Percentiles rank a stretch among this genome's conserved stretches.
These are phyloP conservation scores for Cladopsammia gracilis DNA, from an alignment of 64 coral and sea anemone species.

Conservation along the genomic window DNA sequence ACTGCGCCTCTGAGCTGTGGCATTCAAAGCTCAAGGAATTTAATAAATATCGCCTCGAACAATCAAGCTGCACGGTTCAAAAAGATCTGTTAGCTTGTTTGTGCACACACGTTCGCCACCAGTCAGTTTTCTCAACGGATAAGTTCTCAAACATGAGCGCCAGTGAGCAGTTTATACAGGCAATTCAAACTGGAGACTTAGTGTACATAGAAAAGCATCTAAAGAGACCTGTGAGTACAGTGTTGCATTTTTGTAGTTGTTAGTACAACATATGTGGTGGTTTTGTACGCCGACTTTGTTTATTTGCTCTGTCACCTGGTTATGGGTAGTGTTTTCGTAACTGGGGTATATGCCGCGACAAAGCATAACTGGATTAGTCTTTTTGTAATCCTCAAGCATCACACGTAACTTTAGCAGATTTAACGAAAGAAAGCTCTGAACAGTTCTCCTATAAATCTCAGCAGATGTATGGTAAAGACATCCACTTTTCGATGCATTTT, in stretches of 20 bases:
- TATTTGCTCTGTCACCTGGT: too few relatives aligned
- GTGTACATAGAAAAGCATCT: conserved; percentile 29
- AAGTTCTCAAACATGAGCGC: conserved; percentile 2
- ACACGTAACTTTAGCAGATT: too few relatives aligned
- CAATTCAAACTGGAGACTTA: conserved; percentile 34
- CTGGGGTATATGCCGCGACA: too few relatives aligned
- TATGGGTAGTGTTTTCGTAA: too few relatives aligned
- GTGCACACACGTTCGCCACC: not conserved
- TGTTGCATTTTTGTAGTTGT: not conserved
- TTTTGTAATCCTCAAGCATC: too few relatives aligned
- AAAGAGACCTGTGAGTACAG: conserved; percentile 8
- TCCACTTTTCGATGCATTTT: too few relatives aligned
- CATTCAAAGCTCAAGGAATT: not conserved
- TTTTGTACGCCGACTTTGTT: too few relatives aligned
- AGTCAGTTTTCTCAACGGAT: not conserved
- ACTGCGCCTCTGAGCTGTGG: not conserved
- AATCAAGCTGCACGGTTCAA: not conserved
- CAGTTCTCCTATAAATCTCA: too few relatives aligned
- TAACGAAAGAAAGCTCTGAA: too few relatives aligned
- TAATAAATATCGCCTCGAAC: not conserved
- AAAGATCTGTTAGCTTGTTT: not conserved
- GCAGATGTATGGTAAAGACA: too few relatives aligned
- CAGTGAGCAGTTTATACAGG: conserved; percentile 21
- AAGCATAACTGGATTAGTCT: too few relatives aligned
- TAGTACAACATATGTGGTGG: too few relatives aligned